These are phyloP conservation scores for Bathynomus jamesi DNA, from an alignment of 1,140 invertebrate genomes.

Conservation along the genomic window DNA sequence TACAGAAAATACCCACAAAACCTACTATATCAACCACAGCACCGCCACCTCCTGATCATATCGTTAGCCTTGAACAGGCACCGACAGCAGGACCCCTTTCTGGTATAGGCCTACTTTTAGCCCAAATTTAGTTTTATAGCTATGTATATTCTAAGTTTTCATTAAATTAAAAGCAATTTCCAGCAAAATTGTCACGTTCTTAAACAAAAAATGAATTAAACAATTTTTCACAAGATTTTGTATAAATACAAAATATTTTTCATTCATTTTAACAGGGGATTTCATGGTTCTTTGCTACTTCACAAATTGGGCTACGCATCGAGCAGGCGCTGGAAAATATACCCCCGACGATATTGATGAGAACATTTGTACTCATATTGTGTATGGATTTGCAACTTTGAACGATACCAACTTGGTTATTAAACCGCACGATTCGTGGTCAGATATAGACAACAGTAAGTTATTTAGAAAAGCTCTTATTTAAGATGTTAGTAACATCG, in stretches of 20 bases:
- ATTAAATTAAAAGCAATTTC: no score
- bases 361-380: constrained; percentile 46
- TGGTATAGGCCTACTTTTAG: no score
- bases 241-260: no score
- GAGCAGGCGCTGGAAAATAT: constrained; percentile 43
- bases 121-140: no score
- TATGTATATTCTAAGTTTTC: no score
- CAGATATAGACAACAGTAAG: constrained; percentile 40
- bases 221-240: no score
- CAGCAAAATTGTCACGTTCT: no score
- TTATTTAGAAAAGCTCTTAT: no score
- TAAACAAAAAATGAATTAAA: no score
- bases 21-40: neutral
- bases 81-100: neutral
- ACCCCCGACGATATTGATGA: constrained; percentile 43
- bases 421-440: constrained; percentile 40
- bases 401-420: constrained; percentile 39
- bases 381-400: constrained; percentile 47
- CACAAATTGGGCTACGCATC: constrained; percentile 45
- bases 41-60: neutral
- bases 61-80: neutral
- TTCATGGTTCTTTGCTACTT: constrained; percentile 52
- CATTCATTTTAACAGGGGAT: constrained; percentile 33
- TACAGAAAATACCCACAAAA: constrained; percentile 2
- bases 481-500: no score